A percentile compares a stretch with the other conserved stretches of the same genome.
These are phyloP conservation scores for Orchestia grillus DNA, from an alignment of 1,140 invertebrate genomes.

Conservation along the genomic window DNA sequence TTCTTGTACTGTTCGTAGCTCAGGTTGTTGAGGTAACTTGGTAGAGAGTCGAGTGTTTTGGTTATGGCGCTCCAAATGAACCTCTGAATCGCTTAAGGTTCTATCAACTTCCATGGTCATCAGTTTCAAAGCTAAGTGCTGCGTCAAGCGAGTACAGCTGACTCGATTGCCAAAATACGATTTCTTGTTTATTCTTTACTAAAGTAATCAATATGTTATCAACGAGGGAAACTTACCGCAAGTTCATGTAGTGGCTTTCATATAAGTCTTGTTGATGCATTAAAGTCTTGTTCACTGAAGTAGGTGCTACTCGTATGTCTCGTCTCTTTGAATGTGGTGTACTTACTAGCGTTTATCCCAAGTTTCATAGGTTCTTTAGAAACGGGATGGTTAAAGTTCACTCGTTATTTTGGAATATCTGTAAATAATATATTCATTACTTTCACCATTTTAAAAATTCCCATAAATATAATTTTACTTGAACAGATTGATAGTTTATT, in stretches of 20 bases:
- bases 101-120: background rate
- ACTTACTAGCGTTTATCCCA: background rate
- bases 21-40: background rate
- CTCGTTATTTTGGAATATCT: background rate
- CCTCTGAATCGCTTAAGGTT: background rate
- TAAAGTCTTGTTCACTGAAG: background rate
- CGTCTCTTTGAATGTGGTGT: background rate
- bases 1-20: background rate
- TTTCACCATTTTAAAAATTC: background rate
- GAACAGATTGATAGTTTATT: background rate
- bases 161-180: background rate
- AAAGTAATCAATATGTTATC: background rate
- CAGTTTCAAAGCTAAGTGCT: background rate
- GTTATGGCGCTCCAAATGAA: background rate
- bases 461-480: background rate
- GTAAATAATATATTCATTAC: conserved; percentile 4
- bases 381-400: background rate
- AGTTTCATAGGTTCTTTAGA: background rate
- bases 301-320: background rate
- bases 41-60: background rate
- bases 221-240: background rate
- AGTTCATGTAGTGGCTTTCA: background rate
- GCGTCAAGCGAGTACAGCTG: background rate
- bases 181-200: background rate
- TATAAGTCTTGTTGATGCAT: background rate